phyloP scores from a whole-genome alignment of 2,113 vertebrate species.

The Apodemus sylvaticus region DNA sequence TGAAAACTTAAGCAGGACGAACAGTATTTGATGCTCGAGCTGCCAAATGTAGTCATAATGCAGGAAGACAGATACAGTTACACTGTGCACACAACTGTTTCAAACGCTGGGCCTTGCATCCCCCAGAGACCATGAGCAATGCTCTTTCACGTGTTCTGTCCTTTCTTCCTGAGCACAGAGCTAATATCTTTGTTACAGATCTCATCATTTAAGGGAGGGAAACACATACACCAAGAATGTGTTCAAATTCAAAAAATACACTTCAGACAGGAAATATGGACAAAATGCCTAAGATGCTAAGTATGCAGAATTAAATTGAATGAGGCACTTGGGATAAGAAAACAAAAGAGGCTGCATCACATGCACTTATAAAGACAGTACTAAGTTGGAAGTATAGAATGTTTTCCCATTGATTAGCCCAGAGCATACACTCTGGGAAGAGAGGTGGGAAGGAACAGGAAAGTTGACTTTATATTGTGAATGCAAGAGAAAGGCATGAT shows the following conservation, averaged over 20 bases:
- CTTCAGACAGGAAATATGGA: slow-evolving; percentile 83
- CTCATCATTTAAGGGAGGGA: slow-evolving; percentile 63
- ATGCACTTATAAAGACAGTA: slow-evolving; percentile 39
- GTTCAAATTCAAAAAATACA: slow-evolving; percentile 84
- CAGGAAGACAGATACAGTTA: neutral
- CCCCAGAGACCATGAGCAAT: slow-evolving; percentile 42
- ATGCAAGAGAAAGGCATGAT: neutral
- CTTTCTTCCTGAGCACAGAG: slow-evolving; percentile 46
- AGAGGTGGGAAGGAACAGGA: slow-evolving; percentile 5
- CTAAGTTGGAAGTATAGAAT: neutral
- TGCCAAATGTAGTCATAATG: slow-evolving; percentile 17
- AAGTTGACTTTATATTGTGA: slow-evolving; percentile 68
- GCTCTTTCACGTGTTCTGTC: slow-evolving; percentile 55
- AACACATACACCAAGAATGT: slow-evolving; percentile 72
- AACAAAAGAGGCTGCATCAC: slow-evolving; percentile 65
- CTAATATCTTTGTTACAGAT: slow-evolving; percentile 55
- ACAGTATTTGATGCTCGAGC: neutral
- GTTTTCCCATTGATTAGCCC: slow-evolving; percentile 12
- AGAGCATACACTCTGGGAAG: neutral
- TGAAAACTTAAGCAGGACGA: neutral
- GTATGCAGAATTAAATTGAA: slow-evolving; percentile 85
- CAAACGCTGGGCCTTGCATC: neutral
- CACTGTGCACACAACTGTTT: slow-evolving; percentile 7
- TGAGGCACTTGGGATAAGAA: slow-evolving; percentile 79
- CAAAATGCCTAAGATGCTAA: slow-evolving; percentile 83